Conservation (phyloP, 2,113 vertebrate genomes). For the Ophthalmolycus amberensis region DNA sequence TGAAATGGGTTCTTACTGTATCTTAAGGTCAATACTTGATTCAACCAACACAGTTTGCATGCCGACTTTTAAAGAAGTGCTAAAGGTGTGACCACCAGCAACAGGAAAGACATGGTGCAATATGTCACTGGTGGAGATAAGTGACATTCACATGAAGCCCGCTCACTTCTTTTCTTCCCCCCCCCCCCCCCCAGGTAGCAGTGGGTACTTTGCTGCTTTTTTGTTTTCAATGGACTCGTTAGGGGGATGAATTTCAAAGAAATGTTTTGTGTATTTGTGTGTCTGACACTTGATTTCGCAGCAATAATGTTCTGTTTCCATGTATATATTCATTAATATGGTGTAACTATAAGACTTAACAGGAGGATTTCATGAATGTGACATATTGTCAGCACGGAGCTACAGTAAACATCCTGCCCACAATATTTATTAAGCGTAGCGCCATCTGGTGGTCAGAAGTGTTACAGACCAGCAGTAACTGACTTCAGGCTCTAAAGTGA, state of each 20-base stretch:
- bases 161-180: conserved; percentile 10
- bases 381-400: conserved; percentile 2
- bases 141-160: conserved; percentile 7
- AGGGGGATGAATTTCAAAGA: conserved; percentile 11
- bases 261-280: background rate
- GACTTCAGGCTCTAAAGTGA: background rate
- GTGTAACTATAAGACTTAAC: background rate
- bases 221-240: background rate
- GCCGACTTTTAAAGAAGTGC: background rate
- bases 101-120: conserved; percentile 23
- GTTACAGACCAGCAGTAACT: background rate
- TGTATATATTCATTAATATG: conserved; percentile 24
- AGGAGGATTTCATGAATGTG: background rate
- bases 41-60: conserved; percentile 6
- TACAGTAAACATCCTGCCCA: background rate
- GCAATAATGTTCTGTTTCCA: conserved; percentile 34
- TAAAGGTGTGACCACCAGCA: conserved; percentile 33
- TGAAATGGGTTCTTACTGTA: conserved; percentile 2
- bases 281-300: conserved; percentile 30
- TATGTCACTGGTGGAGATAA: conserved; percentile 41
- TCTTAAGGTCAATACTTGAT: conserved; percentile 34
- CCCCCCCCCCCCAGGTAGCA: background rate
- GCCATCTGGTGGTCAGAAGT: conserved; percentile 63
- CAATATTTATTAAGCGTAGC: conserved; percentile 24
- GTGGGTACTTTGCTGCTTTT: conserved; percentile 26